These are phyloP conservation scores for Nemotelus pantherinus DNA, from an alignment of 2,888 invertebrate species.

Conservation along the genomic window DNA sequence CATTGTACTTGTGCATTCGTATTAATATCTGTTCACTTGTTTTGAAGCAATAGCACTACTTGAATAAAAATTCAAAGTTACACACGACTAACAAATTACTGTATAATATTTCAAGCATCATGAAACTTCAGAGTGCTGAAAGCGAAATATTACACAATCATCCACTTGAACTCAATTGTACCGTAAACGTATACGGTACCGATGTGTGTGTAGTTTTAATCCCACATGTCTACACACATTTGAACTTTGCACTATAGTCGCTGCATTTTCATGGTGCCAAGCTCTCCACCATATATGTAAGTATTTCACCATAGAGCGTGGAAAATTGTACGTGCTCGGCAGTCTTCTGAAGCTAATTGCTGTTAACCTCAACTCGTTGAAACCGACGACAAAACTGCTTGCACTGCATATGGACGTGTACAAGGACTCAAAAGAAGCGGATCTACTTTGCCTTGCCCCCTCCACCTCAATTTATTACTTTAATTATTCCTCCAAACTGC, in stretches of 20 bases:
- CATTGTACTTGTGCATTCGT: too few relatives aligned
- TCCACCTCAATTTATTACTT: constrained; percentile 28
- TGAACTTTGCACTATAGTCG: background rate
- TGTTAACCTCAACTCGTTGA: constrained; percentile 21
- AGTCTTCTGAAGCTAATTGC: constrained; percentile 32
- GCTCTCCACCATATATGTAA: background rate
- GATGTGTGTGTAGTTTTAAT: background rate
- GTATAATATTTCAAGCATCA: background rate
- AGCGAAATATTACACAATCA: background rate
- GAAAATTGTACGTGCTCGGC: constrained; percentile 15
- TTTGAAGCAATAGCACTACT: too few relatives aligned
- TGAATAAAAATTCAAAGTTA: too few relatives aligned
- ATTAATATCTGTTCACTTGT: too few relatives aligned
- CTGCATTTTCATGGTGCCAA: too few relatives aligned
- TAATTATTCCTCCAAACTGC: constrained; percentile 31
- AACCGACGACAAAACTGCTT: constrained; percentile 30
- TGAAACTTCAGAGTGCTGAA: background rate
- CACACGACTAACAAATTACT: too few relatives aligned
- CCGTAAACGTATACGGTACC: background rate
- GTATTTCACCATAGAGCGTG: background rate
- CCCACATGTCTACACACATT: background rate
- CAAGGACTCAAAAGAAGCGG: constrained; percentile 14
- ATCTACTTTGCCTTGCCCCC: background rate
- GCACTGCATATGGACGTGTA: constrained; percentile 23
- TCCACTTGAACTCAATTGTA: background rate